Evolutionary conservation across 1,140 invertebrate genomes (phyloP), one percentile per base, ranked within the genome.

Genomic region (Procambarus virginalis): DNA sequence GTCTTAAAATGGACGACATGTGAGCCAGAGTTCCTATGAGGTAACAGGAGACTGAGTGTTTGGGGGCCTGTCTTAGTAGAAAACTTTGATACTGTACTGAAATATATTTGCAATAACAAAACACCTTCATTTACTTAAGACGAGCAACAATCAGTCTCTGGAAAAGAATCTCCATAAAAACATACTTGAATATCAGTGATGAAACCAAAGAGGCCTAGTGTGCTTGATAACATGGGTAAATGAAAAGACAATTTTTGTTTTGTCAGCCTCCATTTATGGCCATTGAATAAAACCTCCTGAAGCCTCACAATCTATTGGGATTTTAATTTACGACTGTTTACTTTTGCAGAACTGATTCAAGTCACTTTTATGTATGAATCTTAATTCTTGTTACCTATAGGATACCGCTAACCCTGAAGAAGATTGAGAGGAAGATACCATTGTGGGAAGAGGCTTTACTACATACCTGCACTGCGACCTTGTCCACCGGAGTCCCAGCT

Each of bases 401-500:
- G 88, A 89, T 73, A 88, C 75, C 0, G 78, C 86, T 88, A 88
- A 81, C 88, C 81, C 75, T 73, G 75, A 76, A 78, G 87, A 89
- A 77, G 81, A 78, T 76, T 75, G 81, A 89, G 68, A 51, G 51
- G 46, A 51, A 73, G 12, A 46, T 81, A n/a, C 22, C 46, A 49
- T 45, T 70, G 49, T 84, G 22, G 51, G 34, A 20, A 3, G 51
- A 22, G 77, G 49, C 34, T 34, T 34, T 70, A 17, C 9, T 85
- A 79, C 86, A 92, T 84, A 92, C 92, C 73, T 92, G 78, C 34
- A 83, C 92, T n/a, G 89, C 92, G 20, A 93, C 92, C 34, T 91
- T 79, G 2, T 93, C 90, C 9, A 93, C 90, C 9, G 89, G 83
- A 92, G 55, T 3, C 96, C 94, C 8, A 97, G 93, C 92, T 97